These are phyloP conservation scores for Calameuta filiformis DNA, from an alignment of 2,888 invertebrate species.

Conservation along the genomic window DNA sequence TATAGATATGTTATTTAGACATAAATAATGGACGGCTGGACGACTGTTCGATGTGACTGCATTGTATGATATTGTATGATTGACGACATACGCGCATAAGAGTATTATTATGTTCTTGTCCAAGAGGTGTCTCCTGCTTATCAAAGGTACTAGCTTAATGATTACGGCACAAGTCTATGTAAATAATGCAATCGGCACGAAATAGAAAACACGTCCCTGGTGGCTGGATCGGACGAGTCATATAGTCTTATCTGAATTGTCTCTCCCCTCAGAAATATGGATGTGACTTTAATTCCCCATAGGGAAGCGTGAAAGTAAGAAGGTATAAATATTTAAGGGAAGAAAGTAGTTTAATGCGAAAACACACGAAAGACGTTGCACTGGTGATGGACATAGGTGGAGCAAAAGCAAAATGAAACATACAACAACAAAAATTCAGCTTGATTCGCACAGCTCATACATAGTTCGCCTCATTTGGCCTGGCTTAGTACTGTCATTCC, in stretches of 20 bases:
- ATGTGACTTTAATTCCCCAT: background rate
- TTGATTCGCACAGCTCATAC: conserved; percentile 51
- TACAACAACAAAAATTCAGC: conserved; percentile 29
- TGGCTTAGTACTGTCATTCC: conserved; percentile 48
- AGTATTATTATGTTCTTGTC: conserved; percentile 32
- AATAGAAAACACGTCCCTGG: conserved; percentile 38
- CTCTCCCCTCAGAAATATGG: conserved; percentile 48
- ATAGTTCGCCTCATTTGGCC: conserved; percentile 48
- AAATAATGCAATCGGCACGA: conserved; percentile 39
- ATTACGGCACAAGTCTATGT: conserved; percentile 30
- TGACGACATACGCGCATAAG: conserved; percentile 5
- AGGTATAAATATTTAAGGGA: background rate
- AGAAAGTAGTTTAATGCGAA: background rate
- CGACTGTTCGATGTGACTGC: background rate
- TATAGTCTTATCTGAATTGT: conserved; percentile 41
- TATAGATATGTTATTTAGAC: background rate
- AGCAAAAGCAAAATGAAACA: conserved; percentile 18
- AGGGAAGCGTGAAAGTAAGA: background rate
- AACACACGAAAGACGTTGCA: conserved; percentile 24
- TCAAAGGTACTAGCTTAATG: conserved; percentile 23
- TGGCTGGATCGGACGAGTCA: conserved; percentile 39
- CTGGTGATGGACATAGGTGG: conserved; percentile 53
- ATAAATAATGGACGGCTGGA: background rate
- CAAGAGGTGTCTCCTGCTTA: conserved; percentile 52
- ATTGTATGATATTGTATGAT: background rate